Conservation (phyloP, 92 coral and sea anemone species). For the Blastomussa wellsi region DNA sequence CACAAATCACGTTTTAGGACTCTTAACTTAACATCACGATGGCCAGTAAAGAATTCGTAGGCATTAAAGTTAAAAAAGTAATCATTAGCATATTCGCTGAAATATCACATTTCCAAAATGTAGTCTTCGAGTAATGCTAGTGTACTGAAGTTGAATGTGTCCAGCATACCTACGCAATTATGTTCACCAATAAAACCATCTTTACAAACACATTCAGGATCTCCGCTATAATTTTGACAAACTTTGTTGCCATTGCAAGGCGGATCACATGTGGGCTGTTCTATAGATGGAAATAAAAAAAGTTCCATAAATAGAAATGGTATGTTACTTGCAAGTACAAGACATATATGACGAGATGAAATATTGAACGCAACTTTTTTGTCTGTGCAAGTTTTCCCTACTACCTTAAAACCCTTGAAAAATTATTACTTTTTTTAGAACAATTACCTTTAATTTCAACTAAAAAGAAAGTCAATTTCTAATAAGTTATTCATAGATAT, state of each 20-base stretch:
- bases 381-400: too few relatives aligned
- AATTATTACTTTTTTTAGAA: too few relatives aligned
- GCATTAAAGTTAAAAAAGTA: too few relatives aligned
- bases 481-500: too few relatives aligned
- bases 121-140: background rate
- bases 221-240: constrained; percentile 42
- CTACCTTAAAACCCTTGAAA: too few relatives aligned
- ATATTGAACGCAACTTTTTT: background rate
- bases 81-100: too few relatives aligned
- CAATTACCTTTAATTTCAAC: too few relatives aligned
- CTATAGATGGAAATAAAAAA: background rate
- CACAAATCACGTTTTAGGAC: too few relatives aligned
- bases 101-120: background rate
- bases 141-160: background rate
- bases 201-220: constrained; percentile 29
- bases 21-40: too few relatives aligned
- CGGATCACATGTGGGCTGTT: constrained; percentile 9
- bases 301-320: background rate
- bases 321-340: background rate
- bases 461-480: too few relatives aligned
- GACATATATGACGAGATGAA: background rate
- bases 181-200: constrained; percentile 48
- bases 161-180: constrained; percentile 35
- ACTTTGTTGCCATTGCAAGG: constrained; percentile 43
- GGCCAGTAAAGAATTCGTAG: too few relatives aligned